phyloP scores from a whole-genome alignment of 2,113 vertebrate genomes.

The Nesogale talazaci region DNA sequence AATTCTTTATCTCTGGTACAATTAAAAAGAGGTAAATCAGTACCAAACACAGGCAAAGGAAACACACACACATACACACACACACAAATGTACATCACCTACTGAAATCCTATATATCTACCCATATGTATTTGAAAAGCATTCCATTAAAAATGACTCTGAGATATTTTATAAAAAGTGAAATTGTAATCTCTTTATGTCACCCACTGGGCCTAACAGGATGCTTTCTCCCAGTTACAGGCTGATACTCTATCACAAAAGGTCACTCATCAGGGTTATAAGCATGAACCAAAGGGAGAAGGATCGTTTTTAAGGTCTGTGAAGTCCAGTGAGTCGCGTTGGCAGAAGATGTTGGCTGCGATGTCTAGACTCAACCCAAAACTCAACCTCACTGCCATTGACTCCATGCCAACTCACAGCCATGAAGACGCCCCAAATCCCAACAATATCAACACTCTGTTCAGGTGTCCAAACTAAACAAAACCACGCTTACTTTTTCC shows the following conservation, averaged over 20 bases:
- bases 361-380: neutral
- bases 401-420: no score
- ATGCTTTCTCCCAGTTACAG: conserved; percentile 10
- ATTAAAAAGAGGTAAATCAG: conserved; percentile 72
- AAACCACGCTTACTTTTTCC: conserved; percentile 19
- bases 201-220: neutral
- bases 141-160: conserved; percentile 65
- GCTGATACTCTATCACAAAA: neutral
- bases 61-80: conserved; percentile 27
- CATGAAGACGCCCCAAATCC: neutral
- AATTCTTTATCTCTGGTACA: conserved; percentile 74
- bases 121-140: conserved; percentile 31
- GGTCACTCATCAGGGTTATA: neutral
- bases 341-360: neutral
- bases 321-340: neutral
- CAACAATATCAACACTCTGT: neutral
- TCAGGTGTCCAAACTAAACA: neutral
- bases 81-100: conserved; percentile 19
- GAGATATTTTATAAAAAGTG: conserved; percentile 52
- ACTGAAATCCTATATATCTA: conserved; percentile 52
- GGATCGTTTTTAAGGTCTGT: neutral
- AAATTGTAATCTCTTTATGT: conserved; percentile 59
- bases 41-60: neutral
- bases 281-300: neutral
- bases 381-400: no score